phyloP scores from a whole-genome alignment of 2,113 vertebrate species.

The Pardalotus punctatus region DNA sequence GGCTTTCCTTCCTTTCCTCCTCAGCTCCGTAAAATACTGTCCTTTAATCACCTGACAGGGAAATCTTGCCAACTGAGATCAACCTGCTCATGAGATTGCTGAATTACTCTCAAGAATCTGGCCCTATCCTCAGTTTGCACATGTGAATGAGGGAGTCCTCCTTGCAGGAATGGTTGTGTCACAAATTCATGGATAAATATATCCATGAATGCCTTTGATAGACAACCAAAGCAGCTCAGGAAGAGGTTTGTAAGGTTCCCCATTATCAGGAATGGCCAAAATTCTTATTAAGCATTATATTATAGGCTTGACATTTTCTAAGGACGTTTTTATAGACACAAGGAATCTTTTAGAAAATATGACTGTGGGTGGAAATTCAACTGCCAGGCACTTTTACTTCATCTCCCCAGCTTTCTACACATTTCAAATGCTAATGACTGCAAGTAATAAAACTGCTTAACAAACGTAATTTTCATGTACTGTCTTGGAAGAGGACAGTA shows the following conservation, averaged over 20 bases:
- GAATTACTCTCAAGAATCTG: neutral
- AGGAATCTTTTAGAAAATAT: neutral
- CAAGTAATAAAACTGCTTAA: neutral
- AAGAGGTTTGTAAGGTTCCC: neutral
- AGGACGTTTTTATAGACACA: neutral
- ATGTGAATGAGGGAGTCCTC: neutral
- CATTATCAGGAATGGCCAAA: neutral
- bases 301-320: neutral
- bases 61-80: neutral
- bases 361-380: neutral
- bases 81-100: neutral
- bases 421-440: neutral
- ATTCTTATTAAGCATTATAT: neutral
- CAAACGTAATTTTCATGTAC: neutral
- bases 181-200: neutral
- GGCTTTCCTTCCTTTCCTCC: neutral
- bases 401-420: neutral
- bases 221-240: neutral
- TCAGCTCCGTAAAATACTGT: neutral
- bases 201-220: fast-evolving
- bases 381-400: neutral
- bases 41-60: neutral
- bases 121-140: neutral
- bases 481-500: neutral
- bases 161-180: neutral